Percentiles rank a stretch among this genome's conserved stretches.
phyloP scores from a whole-genome alignment of 2,797 vertebrate genomes.

The Cheirogaleus major region DNA sequence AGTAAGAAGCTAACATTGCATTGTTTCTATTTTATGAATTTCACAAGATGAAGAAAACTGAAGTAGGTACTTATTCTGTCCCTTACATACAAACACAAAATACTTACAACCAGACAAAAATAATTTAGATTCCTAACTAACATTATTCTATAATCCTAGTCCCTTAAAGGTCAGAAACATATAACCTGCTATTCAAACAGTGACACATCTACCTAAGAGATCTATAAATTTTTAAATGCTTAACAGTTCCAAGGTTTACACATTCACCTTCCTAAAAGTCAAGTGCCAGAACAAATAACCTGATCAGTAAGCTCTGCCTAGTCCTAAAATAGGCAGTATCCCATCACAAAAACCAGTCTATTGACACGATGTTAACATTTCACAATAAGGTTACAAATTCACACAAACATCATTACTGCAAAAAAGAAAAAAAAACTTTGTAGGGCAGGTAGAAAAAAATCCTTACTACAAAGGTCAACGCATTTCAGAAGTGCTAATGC shows the following conservation, averaged over 20 bases:
- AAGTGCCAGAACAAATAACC: neutral
- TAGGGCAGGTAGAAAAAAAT: neutral
- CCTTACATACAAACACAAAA: neutral
- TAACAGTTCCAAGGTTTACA: constrained; percentile 11
- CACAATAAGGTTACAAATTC: neutral
- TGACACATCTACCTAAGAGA: neutral
- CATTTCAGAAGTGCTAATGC: neutral
- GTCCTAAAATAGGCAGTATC: neutral
- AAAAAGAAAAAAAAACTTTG: neutral
- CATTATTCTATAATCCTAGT: neutral
- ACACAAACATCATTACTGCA: neutral
- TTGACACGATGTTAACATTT: neutral
- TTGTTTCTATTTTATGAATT: neutral
- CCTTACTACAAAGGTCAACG: neutral
- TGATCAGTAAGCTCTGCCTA: neutral
- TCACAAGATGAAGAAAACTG: neutral
- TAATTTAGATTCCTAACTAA: neutral
- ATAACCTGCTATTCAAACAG: neutral
- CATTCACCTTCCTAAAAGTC: constrained; percentile 36
- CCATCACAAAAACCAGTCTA: neutral
- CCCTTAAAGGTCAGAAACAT: neutral
- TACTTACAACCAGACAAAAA: neutral
- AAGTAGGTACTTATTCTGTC: neutral
- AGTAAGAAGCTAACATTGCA: neutral
- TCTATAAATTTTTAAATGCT: neutral